A percentile compares a stretch with the other conserved stretches of the same genome.
phyloP scores from a whole-genome alignment of 2,888 invertebrate genomes.

The Phengaris arion region DNA sequence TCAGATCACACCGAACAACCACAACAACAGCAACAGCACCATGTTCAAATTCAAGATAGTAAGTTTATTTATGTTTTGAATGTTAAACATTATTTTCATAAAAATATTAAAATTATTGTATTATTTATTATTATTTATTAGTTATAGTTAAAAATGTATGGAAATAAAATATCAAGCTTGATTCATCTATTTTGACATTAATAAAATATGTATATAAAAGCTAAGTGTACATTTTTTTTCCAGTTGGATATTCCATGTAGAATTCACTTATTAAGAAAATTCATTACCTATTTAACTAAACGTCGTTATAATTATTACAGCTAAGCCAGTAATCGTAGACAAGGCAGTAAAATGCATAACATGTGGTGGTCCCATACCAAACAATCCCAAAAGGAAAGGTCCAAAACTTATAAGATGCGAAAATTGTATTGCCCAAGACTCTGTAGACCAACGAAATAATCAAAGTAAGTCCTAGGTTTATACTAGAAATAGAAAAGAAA shows the following conservation, averaged over 20 bases:
- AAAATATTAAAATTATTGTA: no score
- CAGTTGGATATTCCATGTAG: no score
- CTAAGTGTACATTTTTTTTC: not conserved
- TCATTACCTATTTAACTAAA: no score
- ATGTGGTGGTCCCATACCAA: conserved; percentile 77
- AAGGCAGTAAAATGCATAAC: conserved; percentile 80
- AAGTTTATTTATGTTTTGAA: conserved; percentile 42
- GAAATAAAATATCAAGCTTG: no score
- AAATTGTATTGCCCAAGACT: conserved; percentile 80
- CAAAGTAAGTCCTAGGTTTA: conserved; percentile 54
- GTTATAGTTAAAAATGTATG: no score
- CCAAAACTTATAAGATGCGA: conserved; percentile 82
- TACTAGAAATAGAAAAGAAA: no score
- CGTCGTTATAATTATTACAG: conserved; percentile 53
- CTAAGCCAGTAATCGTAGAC: conserved; percentile 75
- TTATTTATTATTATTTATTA: no score
- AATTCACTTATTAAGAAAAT: no score
- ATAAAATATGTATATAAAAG: no score
- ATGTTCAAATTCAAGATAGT: conserved; percentile 71
- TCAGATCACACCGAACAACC: conserved; percentile 63
- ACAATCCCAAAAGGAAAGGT: conserved; percentile 81
- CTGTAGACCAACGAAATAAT: conserved; percentile 68
- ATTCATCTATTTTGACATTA: no score
- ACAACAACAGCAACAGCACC: conserved; percentile 54
- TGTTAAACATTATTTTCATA: no score